phyloP scores from a whole-genome alignment of 2,797 vertebrate species.

The Malacoctenus gilli region DNA sequence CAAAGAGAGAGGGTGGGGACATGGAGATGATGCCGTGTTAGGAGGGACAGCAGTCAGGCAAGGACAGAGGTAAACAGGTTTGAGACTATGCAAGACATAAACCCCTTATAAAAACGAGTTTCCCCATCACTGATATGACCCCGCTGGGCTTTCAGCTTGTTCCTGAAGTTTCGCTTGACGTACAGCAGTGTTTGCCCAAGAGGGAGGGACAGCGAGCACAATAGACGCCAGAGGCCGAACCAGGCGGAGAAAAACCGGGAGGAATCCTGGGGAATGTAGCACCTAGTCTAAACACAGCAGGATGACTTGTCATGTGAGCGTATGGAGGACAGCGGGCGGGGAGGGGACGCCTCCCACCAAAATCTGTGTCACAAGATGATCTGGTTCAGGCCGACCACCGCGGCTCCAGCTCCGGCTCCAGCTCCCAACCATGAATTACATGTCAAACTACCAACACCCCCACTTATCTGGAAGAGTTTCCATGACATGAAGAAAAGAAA shows the following conservation, averaged over 20 bases:
- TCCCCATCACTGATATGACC: constrained; percentile 18
- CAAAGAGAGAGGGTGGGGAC: constrained; percentile 45
- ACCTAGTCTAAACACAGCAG: constrained; percentile 67
- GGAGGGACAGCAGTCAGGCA: constrained; percentile 36
- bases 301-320: constrained; percentile 66
- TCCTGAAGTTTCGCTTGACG: constrained; percentile 29
- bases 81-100: neutral
- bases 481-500: constrained; percentile 8
- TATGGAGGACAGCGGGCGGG: constrained; percentile 23
- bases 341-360: constrained; percentile 18
- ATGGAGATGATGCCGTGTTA: constrained; percentile 45
- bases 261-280: constrained; percentile 70
- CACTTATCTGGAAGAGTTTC: constrained; percentile 20
- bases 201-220: constrained; percentile 6
- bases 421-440: neutral
- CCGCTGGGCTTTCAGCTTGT: constrained; percentile 30
- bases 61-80: constrained; percentile 23
- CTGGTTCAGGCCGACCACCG: constrained; percentile 28
- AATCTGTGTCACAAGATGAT: constrained; percentile 63
- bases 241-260: constrained; percentile 15
- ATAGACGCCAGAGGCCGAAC: constrained; percentile 26
- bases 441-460: constrained; percentile 5
- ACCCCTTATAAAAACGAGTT: neutral
- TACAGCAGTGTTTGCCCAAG: constrained; percentile 10
- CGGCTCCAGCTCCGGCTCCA: too few species aligned